phyloP scores from a whole-genome alignment of 2,888 invertebrate genomes.

The Eugnorisma glareosa region DNA sequence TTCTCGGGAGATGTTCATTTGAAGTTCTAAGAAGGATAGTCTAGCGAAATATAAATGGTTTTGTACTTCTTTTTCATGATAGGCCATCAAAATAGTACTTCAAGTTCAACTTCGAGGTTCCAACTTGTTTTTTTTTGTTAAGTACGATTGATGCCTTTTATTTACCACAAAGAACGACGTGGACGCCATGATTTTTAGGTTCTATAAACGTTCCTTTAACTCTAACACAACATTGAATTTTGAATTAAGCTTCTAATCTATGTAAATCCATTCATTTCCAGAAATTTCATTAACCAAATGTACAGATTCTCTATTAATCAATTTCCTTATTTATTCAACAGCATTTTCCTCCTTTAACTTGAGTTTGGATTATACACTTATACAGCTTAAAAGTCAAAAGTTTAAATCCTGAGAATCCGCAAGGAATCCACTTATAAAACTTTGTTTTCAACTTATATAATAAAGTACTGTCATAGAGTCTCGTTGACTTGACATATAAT shows the following conservation, averaged over 20 bases:
- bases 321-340: constrained; percentile 23
- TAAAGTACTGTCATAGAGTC: constrained; percentile 45
- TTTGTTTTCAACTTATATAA: constrained; percentile 49
- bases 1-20: neutral
- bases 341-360: constrained; percentile 13
- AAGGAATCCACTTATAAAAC: constrained; percentile 49
- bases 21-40: no score
- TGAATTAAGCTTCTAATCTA: neutral
- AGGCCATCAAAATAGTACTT: neutral
- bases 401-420: constrained; percentile 47
- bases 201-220: no score
- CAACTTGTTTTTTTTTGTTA: neutral
- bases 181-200: neutral
- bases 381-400: constrained; percentile 42
- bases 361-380: constrained; percentile 28
- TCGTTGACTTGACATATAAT: constrained; percentile 52
- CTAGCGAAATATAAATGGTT: neutral
- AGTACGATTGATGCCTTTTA: neutral
- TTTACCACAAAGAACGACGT: neutral
- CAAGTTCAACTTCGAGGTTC: neutral
- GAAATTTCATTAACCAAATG: neutral
- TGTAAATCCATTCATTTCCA: neutral
- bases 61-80: neutral
- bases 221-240: neutral
- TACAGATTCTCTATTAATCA: neutral